These are phyloP conservation scores for Pseudococcus longispinus DNA, from an alignment of 2,888 invertebrate genomes.

Conservation along the genomic window DNA sequence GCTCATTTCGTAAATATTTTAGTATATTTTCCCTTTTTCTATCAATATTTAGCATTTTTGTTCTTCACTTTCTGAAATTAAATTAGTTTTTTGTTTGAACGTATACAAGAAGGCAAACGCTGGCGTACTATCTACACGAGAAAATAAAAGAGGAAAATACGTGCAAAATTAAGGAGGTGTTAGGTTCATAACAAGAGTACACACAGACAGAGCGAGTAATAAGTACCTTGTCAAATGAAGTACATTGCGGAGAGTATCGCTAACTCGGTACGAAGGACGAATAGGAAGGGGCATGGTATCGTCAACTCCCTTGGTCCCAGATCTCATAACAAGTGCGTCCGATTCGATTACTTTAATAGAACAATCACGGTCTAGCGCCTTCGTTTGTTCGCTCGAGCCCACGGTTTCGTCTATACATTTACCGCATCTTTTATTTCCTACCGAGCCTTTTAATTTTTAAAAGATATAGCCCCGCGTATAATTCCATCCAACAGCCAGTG, in stretches of 20 bases:
- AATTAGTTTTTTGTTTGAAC: not conserved
- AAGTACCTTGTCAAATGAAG: conserved; percentile 45
- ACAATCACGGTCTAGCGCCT: conserved; percentile 56
- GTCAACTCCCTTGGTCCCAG: conserved; percentile 52
- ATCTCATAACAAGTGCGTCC: conserved; percentile 57
- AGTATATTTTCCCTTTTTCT: not conserved
- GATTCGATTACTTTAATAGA: conserved; percentile 56
- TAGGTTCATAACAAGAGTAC: conserved; percentile 42
- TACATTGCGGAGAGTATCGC: conserved; percentile 41
- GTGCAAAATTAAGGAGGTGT: conserved; percentile 49
- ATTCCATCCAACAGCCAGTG: not conserved
- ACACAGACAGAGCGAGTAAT: conserved; percentile 24
- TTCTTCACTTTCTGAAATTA: not conserved
- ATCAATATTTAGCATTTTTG: not conserved
- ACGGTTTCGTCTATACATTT: conserved; percentile 28
- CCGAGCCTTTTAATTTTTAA: conserved; percentile 41
- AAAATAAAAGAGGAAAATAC: conserved; percentile 41
- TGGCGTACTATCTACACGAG: not conserved
- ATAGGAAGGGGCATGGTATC: not conserved
- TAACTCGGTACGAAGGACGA: conserved; percentile 36
- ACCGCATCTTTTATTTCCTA: conserved; percentile 33
- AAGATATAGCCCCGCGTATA: not conserved
- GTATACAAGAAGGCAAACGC: not conserved
- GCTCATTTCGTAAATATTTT: not conserved
- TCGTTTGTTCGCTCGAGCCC: conserved; percentile 44